Percentiles rank a stretch among this genome's conserved stretches.
Evolutionary conservation across 2,888 invertebrate genomes (phyloP).

Genomic region (Ligdia adustata): DNA sequence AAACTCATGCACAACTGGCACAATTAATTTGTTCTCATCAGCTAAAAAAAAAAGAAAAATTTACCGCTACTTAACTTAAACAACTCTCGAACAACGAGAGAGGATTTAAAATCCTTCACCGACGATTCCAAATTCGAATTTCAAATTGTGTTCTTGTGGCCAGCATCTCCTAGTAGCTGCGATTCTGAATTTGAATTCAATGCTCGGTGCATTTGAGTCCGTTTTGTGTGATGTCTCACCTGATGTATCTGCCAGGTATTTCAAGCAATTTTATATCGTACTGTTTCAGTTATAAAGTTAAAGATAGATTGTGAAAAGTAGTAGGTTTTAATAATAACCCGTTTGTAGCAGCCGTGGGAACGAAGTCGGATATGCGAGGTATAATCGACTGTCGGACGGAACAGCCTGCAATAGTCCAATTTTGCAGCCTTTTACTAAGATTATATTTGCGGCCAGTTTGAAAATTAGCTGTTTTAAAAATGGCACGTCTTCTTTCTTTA

Average conservation of each 20-base stretch:
- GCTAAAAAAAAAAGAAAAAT: constrained; percentile 61
- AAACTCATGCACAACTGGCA: constrained; percentile 56
- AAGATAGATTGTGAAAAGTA: constrained; percentile 48
- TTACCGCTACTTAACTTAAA: constrained; percentile 75
- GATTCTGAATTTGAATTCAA: constrained; percentile 54
- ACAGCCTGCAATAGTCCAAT: constrained; percentile 82
- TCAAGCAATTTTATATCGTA: constrained; percentile 52
- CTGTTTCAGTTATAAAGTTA: constrained; percentile 42
- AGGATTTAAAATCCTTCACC: constrained; percentile 81
- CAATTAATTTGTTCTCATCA: constrained; percentile 74
- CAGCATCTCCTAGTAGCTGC: constrained; percentile 56
- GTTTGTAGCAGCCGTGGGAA: constrained; percentile 82
- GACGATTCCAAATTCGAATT: constrained; percentile 79
- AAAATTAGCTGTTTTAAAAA: constrained; percentile 50
- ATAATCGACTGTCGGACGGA: constrained; percentile 79
- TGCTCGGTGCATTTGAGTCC: constrained; percentile 56
- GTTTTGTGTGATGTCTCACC: constrained; percentile 53
- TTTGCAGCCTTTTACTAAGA: constrained; percentile 82
- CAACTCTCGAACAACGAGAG: constrained; percentile 73
- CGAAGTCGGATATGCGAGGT: constrained; percentile 81
- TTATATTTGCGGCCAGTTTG: constrained; percentile 60
- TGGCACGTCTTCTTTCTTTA: constrained; percentile 16
- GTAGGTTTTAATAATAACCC: constrained; percentile 82
- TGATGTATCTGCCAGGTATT: constrained; percentile 50
- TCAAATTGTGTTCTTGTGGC: constrained; percentile 76